phyloP scores from a whole-genome alignment of 1,140 invertebrate genomes.

The Drosophila ironensis region DNA sequence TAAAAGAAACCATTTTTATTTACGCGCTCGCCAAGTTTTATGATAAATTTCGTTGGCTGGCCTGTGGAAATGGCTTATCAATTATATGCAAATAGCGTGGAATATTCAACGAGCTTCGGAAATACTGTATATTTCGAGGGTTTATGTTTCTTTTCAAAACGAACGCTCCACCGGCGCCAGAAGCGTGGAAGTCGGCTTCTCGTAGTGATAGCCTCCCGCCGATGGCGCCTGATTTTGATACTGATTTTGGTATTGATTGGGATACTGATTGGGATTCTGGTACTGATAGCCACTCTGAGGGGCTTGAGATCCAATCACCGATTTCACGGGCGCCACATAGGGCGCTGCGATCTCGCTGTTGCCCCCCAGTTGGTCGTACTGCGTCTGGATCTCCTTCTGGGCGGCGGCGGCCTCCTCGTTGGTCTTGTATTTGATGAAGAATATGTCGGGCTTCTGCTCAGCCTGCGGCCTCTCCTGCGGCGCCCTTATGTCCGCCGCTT shows the following conservation, averaged over 20 bases:
- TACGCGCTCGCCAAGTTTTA: constrained; percentile 60
- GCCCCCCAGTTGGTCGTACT: constrained; percentile 70
- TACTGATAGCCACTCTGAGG: background rate
- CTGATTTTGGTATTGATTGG: too few relatives aligned
- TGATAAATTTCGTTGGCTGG: constrained; percentile 37
- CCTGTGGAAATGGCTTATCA: constrained; percentile 48
- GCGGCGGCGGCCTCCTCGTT: constrained; percentile 83
- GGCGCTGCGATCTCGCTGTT: constrained; percentile 59
- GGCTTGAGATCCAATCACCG: constrained; percentile 43
- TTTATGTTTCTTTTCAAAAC: background rate
- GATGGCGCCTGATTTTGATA: background rate
- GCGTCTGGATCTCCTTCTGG: constrained; percentile 71
- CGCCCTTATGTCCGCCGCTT: constrained; percentile 54
- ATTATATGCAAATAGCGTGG: constrained; percentile 56
- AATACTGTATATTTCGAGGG: background rate
- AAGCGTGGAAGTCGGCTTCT: constrained; percentile 21
- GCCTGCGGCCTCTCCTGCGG: constrained; percentile 83
- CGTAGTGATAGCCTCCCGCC: constrained; percentile 42
- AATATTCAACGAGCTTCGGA: constrained; percentile 25
- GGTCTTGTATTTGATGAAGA: constrained; percentile 88
- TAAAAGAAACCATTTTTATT: constrained; percentile 49
- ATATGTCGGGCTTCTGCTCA: constrained; percentile 87
- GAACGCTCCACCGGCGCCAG: constrained; percentile 32
- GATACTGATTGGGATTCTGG: constrained; percentile 9
- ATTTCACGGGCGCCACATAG: constrained; percentile 54